Evolutionary conservation across 1,140 invertebrate species (phyloP).

Genomic region (Belonocnema kinseyi): DNA sequence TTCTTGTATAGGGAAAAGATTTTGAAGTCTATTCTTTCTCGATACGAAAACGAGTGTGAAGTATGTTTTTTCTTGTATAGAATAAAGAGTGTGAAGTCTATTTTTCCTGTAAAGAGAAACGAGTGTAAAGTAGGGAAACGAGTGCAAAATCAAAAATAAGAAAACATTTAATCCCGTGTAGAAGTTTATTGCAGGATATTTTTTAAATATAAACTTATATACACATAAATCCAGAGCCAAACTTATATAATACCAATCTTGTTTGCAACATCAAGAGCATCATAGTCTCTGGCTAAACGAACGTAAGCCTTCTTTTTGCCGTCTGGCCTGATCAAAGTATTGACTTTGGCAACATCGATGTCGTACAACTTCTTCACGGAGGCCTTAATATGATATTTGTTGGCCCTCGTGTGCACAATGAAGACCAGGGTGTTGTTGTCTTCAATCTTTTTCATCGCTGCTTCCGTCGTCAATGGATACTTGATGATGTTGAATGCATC

Average conservation of each 20-base stretch:
- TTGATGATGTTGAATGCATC: slow-evolving; percentile 99
- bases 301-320: slow-evolving; percentile 99
- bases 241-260: slow-evolving; percentile 98
- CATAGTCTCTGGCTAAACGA: slow-evolving; percentile 95
- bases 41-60: too few species aligned
- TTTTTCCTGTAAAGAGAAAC: too few species aligned
- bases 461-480: slow-evolving; percentile 98
- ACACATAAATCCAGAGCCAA: slow-evolving; percentile 49
- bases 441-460: slow-evolving; percentile 99
- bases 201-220: slow-evolving; percentile 54
- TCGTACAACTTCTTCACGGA: slow-evolving; percentile 98
- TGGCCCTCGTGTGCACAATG: slow-evolving; percentile 95
- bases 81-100: too few species aligned
- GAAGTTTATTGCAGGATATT: neutral
- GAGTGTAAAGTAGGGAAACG: too few species aligned
- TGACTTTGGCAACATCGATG: slow-evolving; percentile 98
- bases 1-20: too few species aligned
- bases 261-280: slow-evolving; percentile 99
- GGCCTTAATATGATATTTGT: slow-evolving; percentile 97
- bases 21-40: too few species aligned
- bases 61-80: too few species aligned
- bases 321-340: slow-evolving; percentile 97
- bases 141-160: too few species aligned
- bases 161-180: neutral
- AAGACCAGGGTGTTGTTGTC: slow-evolving; percentile 99